Conservation (phyloP, 2,113 vertebrate genomes). For the Lepisosteus osseus region DNA sequence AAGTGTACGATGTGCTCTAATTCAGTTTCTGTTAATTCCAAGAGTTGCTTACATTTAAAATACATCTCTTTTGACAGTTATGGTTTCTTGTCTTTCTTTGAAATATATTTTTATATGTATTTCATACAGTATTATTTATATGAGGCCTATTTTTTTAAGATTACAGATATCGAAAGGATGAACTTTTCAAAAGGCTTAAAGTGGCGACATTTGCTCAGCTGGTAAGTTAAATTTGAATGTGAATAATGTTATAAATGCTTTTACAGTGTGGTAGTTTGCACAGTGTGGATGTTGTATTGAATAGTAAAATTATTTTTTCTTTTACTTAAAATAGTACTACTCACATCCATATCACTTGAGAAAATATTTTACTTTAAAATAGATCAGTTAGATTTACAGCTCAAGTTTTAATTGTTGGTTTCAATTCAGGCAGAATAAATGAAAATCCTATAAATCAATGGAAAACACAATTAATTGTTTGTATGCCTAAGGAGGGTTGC, state of each 20-base stretch:
- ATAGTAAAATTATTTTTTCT: background rate
- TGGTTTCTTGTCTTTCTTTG: background rate
- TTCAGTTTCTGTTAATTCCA: background rate
- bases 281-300: background rate
- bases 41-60: too few relatives aligned
- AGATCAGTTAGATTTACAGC: too few relatives aligned
- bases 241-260: background rate
- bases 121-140: background rate
- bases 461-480: too few relatives aligned
- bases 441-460: too few relatives aligned
- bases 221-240: slow-evolving; percentile 64
- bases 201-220: slow-evolving; percentile 91
- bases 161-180: slow-evolving; percentile 92
- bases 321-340: too few relatives aligned
- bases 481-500: too few relatives aligned
- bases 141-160: slow-evolving; percentile 57
- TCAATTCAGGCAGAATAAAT: too few relatives aligned
- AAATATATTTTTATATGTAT: accelerated
- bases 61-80: background rate
- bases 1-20: too few relatives aligned
- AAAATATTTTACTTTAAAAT: too few relatives aligned
- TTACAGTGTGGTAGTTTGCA: background rate
- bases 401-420: too few relatives aligned
- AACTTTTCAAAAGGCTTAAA: slow-evolving; percentile 92
- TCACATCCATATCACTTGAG: too few relatives aligned